A percentile compares a stretch with the other conserved stretches of the same genome.
phyloP scores from a whole-genome alignment of 2,888 invertebrate genomes.

The Gortyna flavago region DNA sequence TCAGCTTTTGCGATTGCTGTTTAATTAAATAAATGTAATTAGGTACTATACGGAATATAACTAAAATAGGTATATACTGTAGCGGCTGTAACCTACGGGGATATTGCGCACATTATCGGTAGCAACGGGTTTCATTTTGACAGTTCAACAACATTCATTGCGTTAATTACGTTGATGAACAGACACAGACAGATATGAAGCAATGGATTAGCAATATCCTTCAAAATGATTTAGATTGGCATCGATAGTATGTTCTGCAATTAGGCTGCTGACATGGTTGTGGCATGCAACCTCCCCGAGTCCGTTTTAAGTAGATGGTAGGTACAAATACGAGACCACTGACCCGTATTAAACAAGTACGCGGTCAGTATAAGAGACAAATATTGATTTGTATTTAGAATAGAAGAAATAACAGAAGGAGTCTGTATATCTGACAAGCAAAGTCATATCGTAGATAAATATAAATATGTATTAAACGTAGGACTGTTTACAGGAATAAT shows the following conservation, averaged over 20 bases:
- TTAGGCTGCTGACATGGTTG: not conserved
- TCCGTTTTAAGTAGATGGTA: not conserved
- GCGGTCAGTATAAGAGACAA: too few relatives aligned
- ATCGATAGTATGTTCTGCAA: not conserved
- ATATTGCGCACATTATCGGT: not conserved
- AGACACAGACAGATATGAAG: not conserved
- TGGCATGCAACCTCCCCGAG: not conserved
- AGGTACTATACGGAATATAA: not conserved
- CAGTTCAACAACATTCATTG: not conserved
- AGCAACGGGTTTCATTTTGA: not conserved
- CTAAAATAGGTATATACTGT: not conserved
- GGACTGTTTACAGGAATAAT: too few relatives aligned
- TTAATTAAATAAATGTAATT: not conserved
- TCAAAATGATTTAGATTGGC: not conserved
- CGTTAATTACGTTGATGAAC: not conserved
- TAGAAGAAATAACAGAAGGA: too few relatives aligned
- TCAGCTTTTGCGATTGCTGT: constrained; percentile 90
- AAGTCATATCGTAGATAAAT: too few relatives aligned
- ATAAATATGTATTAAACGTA: too few relatives aligned
- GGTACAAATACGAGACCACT: too few relatives aligned
- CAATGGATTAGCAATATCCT: not conserved
- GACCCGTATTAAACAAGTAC: too few relatives aligned
- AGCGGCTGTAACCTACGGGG: too few relatives aligned
- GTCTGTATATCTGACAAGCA: too few relatives aligned
- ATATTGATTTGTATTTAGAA: too few relatives aligned